These are phyloP conservation scores for Rhabditoides inermis DNA, from an alignment of 2,888 invertebrate genomes.

Conservation along the genomic window DNA sequence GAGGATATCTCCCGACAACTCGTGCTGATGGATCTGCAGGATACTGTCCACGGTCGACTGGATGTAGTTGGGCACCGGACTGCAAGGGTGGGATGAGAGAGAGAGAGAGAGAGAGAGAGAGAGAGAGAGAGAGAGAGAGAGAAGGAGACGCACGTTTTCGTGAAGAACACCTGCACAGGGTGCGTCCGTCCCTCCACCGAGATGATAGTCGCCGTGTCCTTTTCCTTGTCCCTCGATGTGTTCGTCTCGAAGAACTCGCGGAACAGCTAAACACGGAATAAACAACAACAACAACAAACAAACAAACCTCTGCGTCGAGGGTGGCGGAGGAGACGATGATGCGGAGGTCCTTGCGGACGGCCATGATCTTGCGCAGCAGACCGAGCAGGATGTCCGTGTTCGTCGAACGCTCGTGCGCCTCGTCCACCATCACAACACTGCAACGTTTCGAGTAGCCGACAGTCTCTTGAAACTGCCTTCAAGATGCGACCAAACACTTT, in stretches of 20 bases:
- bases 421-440: slow-evolving; percentile 50
- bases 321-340: slow-evolving; percentile 83
- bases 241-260: slow-evolving; percentile 55
- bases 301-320: slow-evolving; percentile 73
- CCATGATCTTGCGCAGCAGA: slow-evolving; percentile 69
- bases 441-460: too few relatives aligned
- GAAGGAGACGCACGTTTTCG: slow-evolving; percentile 56
- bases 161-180: slow-evolving; percentile 77
- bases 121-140: background rate
- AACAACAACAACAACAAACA: slow-evolving; percentile 64
- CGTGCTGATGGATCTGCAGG: slow-evolving; percentile 71
- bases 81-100: too few relatives aligned
- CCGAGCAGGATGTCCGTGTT: slow-evolving; percentile 90
- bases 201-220: slow-evolving; percentile 71
- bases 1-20: slow-evolving; percentile 69
- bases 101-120: too few relatives aligned
- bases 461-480: too few relatives aligned
- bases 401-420: slow-evolving; percentile 81
- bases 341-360: slow-evolving; percentile 42
- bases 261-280: slow-evolving; percentile 54
- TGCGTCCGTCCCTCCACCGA: slow-evolving; percentile 79
- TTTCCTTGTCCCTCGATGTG: slow-evolving; percentile 49
- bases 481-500: too few relatives aligned
- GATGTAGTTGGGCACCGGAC: slow-evolving; percentile 44
- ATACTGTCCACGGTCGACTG: slow-evolving; percentile 69